Conservation (phyloP, 2,888 invertebrate species). For the Dioctria linearis region DNA sequence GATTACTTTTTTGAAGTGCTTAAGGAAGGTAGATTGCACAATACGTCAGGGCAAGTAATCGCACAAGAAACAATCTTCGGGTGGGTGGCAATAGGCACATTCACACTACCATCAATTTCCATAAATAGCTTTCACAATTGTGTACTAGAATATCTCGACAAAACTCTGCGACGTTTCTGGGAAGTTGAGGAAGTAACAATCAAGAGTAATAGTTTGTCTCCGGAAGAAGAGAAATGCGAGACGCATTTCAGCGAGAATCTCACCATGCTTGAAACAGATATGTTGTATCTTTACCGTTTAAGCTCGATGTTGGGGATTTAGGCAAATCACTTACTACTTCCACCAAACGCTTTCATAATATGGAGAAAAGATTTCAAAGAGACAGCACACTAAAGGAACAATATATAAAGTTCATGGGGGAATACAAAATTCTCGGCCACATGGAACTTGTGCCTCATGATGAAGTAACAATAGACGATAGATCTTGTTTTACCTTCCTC, state of each 20-base stretch:
- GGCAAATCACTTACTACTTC: not conserved
- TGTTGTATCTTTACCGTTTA: no score
- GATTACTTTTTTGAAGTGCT: not conserved
- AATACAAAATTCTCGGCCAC: constrained; percentile 59
- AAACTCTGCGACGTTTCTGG: not conserved
- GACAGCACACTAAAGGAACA: not conserved
- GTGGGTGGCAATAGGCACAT: no score
- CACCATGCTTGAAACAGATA: no score
- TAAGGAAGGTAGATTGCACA: not conserved
- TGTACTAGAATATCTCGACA: no score
- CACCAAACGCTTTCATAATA: not conserved
- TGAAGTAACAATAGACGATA: no score
- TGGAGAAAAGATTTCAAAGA: not conserved
- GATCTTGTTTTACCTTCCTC: no score
- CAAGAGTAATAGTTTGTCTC: not conserved
- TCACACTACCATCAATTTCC: no score
- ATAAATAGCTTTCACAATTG: no score
- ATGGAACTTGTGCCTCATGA: constrained; percentile 53
- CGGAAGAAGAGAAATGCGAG: not conserved
- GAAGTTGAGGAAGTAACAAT: not conserved
- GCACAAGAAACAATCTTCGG: not conserved
- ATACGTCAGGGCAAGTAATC: not conserved
- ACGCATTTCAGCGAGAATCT: no score
- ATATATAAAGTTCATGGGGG: constrained; percentile 59
- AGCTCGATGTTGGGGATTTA: no score